Evolutionary conservation across 37 sponge, comb jelly and placozoan species (phyloP).

Genomic region (Beroe forskalii): DNA sequence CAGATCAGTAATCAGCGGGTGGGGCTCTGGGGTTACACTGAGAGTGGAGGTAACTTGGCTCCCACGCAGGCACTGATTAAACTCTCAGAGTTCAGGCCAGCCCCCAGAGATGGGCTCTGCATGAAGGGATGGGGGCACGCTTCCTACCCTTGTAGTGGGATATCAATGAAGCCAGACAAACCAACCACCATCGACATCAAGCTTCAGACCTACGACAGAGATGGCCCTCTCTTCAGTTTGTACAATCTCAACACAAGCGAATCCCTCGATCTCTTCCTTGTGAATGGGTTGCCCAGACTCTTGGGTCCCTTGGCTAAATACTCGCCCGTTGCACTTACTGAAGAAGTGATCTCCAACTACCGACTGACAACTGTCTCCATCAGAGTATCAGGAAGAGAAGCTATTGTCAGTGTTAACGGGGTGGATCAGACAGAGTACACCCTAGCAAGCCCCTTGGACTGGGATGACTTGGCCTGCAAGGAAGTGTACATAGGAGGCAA

Average conservation of each 20-base stretch:
- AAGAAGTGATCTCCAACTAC: neutral
- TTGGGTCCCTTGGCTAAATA: neutral
- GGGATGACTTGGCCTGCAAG: conserved; percentile 46
- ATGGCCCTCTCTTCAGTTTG: conserved; percentile 24
- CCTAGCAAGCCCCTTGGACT: neutral
- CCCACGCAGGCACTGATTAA: conserved; percentile 9
- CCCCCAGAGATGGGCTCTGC: conserved; percentile 14
- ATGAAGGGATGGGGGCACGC: conserved; percentile 61
- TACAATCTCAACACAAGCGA: conserved; percentile 15
- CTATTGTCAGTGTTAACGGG: neutral
- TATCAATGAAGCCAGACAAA: neutral
- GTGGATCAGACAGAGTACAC: neutral
- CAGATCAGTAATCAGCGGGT: conserved; percentile 3
- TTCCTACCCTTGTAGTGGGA: conserved; percentile 23
- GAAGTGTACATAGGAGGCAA: conserved; percentile 25
- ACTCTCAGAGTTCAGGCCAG: conserved; percentile 20
- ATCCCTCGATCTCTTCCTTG: neutral
- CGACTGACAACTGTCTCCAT: neutral
- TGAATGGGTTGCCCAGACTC: neutral
- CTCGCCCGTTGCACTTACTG: neutral
- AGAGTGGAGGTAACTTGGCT: conserved; percentile 12
- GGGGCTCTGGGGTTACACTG: conserved; percentile 23
- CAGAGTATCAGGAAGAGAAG: neutral
- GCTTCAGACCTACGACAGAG: conserved; percentile 18
- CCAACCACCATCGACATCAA: neutral